Conservation (phyloP, 2,113 vertebrate genomes). For the Taxidea taxus region DNA sequence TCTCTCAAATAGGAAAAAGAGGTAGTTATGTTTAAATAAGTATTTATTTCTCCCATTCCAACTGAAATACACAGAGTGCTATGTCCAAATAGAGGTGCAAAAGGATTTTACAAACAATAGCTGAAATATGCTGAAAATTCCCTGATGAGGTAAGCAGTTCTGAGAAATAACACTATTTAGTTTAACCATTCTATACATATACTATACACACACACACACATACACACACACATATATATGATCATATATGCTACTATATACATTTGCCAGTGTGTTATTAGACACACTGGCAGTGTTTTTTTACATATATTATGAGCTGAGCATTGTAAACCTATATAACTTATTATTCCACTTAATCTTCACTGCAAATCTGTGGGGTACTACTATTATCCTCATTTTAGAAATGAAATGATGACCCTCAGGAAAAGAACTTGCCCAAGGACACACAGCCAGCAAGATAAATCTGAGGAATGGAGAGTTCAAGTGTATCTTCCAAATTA, state of each 20-base stretch:
- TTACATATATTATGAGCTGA: neutral
- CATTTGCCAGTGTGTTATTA: neutral
- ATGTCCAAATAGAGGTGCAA: neutral
- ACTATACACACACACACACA: neutral
- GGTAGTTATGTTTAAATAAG: neutral
- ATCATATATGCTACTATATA: neutral
- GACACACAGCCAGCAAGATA: neutral
- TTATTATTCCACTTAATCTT: constrained; percentile 28
- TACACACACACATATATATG: neutral
- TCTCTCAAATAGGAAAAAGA: neutral
- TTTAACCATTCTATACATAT: neutral
- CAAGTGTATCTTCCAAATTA: neutral
- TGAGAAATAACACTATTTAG: neutral
- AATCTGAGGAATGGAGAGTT: neutral
- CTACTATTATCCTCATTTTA: neutral
- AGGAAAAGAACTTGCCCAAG: neutral
- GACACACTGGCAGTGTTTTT: neutral
- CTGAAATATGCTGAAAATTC: constrained; percentile 24
- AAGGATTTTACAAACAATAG: neutral
- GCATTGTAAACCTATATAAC: neutral
- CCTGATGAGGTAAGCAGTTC: neutral
- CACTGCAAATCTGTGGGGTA: neutral
- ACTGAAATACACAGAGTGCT: neutral
- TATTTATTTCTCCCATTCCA: neutral
- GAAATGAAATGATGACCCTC: neutral